Base-by-base conservation (phyloP, 1,140 invertebrate genomes). In the Hylyphantes graminicola region DNA sequence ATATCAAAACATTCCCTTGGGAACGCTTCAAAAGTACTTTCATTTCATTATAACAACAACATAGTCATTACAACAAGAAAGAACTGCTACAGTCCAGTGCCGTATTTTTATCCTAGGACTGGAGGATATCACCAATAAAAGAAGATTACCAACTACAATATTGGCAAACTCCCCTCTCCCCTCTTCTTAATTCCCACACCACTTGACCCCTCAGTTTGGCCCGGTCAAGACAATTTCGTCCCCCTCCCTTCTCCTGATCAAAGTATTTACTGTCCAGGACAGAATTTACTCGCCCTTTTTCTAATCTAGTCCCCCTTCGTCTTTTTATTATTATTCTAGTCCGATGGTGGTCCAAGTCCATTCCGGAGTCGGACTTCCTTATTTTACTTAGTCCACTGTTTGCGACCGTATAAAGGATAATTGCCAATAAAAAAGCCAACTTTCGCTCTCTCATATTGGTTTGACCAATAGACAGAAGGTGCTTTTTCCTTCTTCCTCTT, bases 391-490 rank as follows among this genome's bases (percentile, higher is more conserved):
- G 79, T 81, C 79, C 79, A 78, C 73, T 81, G 79, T 81, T 81
- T 81, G 79, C 79, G 55, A 55, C 79, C 79, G 21, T 73, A 81
- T 81, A 81, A 81, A 73, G 79, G 79, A 81, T 81, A 81, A 81
- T 81, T 81, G 79, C 79, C 79, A 81, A 81, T 81, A 81, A 81
- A 81, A 81, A 81, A 81, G 79, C 67, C 79, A 73, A 73, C 79
- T 81, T 70, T 59, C 79, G 68, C 79, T 50, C 35, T 35, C 68
- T 81, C 79, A 81, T 81, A 81, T 81, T 73, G 79, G 79, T 81
- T 81, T 81, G 79, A 81, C 67, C 79, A 81, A 81, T 81, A 81
- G 79, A 81, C 21, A 57, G 13, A 12, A 53, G 50, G 21, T 12
- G n/a, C n/a, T 35, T 63, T 65, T 78, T 65, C 12, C n/a, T n/a